Conservation (phyloP, 1,140 invertebrate species). For the Onthophagus taurus region DNA sequence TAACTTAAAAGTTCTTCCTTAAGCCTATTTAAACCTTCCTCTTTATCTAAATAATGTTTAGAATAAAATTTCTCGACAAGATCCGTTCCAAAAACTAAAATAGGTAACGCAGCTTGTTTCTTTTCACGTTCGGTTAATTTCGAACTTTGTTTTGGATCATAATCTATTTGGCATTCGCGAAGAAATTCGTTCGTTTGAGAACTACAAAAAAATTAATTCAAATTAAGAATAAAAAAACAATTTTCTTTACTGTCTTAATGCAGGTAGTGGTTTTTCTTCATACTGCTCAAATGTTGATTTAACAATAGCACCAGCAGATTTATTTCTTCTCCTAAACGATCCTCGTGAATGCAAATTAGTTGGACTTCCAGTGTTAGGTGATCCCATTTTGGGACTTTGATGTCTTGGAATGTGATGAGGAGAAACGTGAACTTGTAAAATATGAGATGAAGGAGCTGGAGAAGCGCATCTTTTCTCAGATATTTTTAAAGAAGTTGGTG, state of each 20-base stretch:
- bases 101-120: conserved; percentile 81
- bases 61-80: conserved; percentile 90
- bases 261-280: conserved; percentile 74
- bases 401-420: conserved; percentile 38
- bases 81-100: conserved; percentile 81
- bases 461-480: conserved; percentile 25
- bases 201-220: conserved; percentile 36
- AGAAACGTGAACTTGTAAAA: conserved; percentile 39
- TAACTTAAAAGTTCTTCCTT: conserved; percentile 60
- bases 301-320: conserved; percentile 55
- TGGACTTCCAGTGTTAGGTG: conserved; percentile 33
- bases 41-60: conserved; percentile 85
- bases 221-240: neutral
- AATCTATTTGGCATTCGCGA: conserved; percentile 55
- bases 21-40: conserved; percentile 73
- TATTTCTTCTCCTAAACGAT: conserved; percentile 58
- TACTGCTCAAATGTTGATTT: conserved; percentile 77
- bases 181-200: conserved; percentile 72
- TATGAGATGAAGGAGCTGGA: conserved; percentile 15
- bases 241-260: conserved; percentile 63
- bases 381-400: conserved; percentile 33
- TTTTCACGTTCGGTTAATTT: conserved; percentile 78
- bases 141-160: conserved; percentile 45
- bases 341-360: conserved; percentile 41
- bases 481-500: conserved; percentile 28